Evolutionary conservation across 2,888 invertebrate species (phyloP).

Genomic region (Sminthurides aquaticus): DNA sequence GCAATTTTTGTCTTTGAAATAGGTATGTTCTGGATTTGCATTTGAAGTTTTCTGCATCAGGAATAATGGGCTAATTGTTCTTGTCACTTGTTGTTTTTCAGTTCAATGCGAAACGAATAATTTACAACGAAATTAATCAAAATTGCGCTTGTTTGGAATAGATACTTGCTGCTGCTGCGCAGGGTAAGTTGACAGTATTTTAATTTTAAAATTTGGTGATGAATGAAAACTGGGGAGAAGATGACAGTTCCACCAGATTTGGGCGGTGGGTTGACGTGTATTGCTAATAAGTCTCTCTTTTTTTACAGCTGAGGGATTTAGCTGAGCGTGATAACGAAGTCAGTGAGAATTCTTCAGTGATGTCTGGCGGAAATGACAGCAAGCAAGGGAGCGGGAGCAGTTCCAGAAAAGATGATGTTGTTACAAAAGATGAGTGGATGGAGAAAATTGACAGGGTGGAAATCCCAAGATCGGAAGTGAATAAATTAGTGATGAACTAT

Average conservation of each 20-base stretch:
- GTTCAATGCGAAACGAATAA: too few species aligned
- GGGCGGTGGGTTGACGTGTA: too few species aligned
- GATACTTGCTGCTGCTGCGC: constrained; percentile 24
- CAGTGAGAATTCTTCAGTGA: constrained; percentile 13
- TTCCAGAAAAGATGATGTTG: constrained; percentile 13
- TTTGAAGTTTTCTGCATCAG: too few species aligned
- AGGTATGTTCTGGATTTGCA: too few species aligned
- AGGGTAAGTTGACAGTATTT: constrained; percentile 15
- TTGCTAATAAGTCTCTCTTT: not conserved
- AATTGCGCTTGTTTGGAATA: constrained; percentile 22
- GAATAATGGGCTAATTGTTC: too few species aligned
- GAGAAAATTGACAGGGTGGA: constrained; percentile 64
- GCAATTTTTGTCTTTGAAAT: too few species aligned
- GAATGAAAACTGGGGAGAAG: not conserved
- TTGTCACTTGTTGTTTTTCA: too few species aligned
- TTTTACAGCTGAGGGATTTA: constrained; percentile 13
- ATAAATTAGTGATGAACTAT: constrained; percentile 97
- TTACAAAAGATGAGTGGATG: constrained; percentile 65
- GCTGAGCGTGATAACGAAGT: constrained; percentile 15
- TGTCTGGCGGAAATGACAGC: constrained; percentile 18
- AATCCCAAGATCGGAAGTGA: constrained; percentile 86
- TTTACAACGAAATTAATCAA: too few species aligned
- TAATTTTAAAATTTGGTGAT: not conserved
- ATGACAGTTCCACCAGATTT: too few species aligned
- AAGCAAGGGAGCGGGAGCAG: constrained; percentile 14